These are phyloP conservation scores for Lipophrys pholis DNA, from an alignment of 2,113 vertebrate species.

Conservation along the genomic window DNA sequence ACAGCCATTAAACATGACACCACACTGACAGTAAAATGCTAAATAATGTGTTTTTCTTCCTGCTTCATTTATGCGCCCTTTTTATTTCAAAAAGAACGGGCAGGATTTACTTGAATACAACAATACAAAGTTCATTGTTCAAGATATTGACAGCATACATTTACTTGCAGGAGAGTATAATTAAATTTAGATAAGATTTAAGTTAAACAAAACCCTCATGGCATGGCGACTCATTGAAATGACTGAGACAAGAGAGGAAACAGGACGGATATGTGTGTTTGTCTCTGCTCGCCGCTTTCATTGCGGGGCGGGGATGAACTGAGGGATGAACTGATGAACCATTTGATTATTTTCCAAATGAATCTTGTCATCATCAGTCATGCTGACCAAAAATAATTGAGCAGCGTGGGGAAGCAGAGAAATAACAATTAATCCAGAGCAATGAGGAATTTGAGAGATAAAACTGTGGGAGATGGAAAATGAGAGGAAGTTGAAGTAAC, in stretches of 20 bases:
- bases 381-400: background rate
- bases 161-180: too few species aligned
- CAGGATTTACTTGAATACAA: background rate
- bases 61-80: conserved; percentile 9
- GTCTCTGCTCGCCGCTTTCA: conserved; percentile 14
- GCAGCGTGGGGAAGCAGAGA: background rate
- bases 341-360: conserved; percentile 4
- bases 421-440: background rate
- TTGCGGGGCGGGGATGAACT: background rate
- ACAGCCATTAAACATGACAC: conserved; percentile 41
- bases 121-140: background rate
- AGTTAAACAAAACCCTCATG: too few species aligned
- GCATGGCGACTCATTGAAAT: too few species aligned
- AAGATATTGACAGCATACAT: background rate
- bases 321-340: background rate
- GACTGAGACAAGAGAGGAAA: conserved; percentile 13
- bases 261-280: background rate
- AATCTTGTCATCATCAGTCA: background rate
- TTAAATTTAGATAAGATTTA: too few species aligned
- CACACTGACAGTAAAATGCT: conserved; percentile 18
- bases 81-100: background rate
- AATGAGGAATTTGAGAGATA: conserved; percentile 4
- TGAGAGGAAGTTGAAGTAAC: background rate
- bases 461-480: background rate
- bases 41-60: conserved; percentile 16